A percentile compares a stretch with the other conserved stretches of the same genome.
These are phyloP conservation scores for Urocolius indicus DNA, from an alignment of 2,113 vertebrate genomes.

Conservation along the genomic window DNA sequence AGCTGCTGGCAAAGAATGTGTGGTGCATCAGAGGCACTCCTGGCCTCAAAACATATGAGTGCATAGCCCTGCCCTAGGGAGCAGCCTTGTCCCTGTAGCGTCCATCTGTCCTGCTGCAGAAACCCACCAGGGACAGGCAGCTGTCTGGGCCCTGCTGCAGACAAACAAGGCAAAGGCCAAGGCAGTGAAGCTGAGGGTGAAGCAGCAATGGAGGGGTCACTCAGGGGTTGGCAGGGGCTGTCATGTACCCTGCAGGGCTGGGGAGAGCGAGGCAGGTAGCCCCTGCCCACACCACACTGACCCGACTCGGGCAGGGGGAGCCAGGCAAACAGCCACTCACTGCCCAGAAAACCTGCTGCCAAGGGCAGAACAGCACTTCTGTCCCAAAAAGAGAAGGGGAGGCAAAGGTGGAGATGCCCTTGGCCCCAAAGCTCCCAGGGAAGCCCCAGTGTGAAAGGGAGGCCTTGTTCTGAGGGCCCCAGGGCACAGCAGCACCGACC, in stretches of 20 bases:
- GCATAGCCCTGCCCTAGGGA: fast-evolving
- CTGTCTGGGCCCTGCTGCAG: too few relatives aligned
- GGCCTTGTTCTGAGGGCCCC: background rate
- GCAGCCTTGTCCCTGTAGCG: fast-evolving
- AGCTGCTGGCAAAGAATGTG: background rate
- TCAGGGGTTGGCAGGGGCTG: background rate
- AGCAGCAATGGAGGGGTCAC: background rate
- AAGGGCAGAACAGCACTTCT: background rate
- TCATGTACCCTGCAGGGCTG: fast-evolving
- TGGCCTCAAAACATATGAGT: fast-evolving
- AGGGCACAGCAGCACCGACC: background rate
- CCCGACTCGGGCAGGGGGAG: background rate
- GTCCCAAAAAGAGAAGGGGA: background rate
- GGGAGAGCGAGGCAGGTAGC: background rate
- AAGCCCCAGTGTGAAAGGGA: background rate
- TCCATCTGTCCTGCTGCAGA: too few relatives aligned
- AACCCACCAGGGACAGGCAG: fast-evolving
- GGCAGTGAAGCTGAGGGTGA: background rate
- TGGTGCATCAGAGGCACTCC: fast-evolving
- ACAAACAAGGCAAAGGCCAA: too few relatives aligned
- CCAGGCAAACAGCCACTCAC: background rate
- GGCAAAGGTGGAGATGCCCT: background rate
- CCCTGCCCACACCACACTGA: background rate
- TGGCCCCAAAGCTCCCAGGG: fast-evolving
- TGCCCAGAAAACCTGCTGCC: background rate